Percentiles rank a stretch among this genome's conserved stretches.
Evolutionary conservation across 2,797 vertebrate genomes (phyloP).

Genomic region (Pempheris klunzingeri): DNA sequence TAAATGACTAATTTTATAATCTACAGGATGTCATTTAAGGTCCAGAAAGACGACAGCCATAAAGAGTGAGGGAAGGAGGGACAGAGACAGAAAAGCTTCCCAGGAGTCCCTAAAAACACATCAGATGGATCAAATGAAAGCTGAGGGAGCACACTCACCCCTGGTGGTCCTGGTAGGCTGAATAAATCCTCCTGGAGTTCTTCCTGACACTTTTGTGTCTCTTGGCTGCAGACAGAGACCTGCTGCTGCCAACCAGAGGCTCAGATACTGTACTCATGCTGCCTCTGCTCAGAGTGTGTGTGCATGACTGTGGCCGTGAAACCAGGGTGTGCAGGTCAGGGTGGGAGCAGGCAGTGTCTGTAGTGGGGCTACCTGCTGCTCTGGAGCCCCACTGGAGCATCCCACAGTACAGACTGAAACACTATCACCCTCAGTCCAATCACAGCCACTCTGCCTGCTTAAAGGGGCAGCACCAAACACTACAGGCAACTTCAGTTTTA

Average conservation of each 20-base stretch:
- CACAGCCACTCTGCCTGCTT: constrained; percentile 74
- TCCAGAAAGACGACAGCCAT: background rate
- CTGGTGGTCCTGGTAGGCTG: constrained; percentile 86
- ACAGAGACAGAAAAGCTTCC: background rate
- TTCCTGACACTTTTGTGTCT: constrained; percentile 87
- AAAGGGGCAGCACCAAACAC: constrained; percentile 78
- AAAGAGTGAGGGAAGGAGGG: background rate
- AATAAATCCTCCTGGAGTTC: constrained; percentile 87
- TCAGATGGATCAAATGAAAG: background rate
- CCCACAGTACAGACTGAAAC: constrained; percentile 39
- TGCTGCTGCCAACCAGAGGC: constrained; percentile 74
- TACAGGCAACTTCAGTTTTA: background rate
- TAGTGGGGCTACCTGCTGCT: constrained; percentile 56
- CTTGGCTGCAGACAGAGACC: constrained; percentile 81
- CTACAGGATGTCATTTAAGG: constrained; percentile 11
- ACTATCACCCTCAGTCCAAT: constrained; percentile 68
- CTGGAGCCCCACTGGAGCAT: constrained; percentile 59
- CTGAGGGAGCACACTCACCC: constrained; percentile 81
- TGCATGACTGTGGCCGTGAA: background rate
- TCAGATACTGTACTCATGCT: constrained; percentile 83
- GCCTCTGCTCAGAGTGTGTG: constrained; percentile 8
- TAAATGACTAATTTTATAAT: constrained; percentile 11
- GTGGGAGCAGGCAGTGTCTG: constrained; percentile 6
- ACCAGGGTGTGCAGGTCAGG: background rate
- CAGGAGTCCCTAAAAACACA: background rate